Percentiles rank a stretch among this genome's conserved stretches.
phyloP scores from a whole-genome alignment of 2,797 vertebrate genomes.

The Thaleichthys pacificus region DNA sequence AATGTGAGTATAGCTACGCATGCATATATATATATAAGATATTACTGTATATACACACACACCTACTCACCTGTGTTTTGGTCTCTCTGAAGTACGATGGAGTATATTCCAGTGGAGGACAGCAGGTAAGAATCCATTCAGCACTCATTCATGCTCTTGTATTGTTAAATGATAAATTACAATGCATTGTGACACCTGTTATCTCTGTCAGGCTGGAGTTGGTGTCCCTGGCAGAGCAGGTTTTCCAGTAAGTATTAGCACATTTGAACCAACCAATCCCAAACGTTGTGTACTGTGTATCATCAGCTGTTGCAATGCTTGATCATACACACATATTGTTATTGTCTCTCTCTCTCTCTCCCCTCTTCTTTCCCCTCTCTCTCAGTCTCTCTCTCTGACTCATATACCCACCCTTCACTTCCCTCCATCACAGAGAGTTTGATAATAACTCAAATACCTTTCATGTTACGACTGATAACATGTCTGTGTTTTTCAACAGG shows the following conservation, averaged over 20 bases:
- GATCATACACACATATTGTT: background rate
- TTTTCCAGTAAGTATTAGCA: constrained; percentile 73
- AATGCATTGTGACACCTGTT: background rate
- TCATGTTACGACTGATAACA: background rate
- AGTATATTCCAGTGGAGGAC: constrained; percentile 53
- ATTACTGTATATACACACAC: constrained; percentile 43
- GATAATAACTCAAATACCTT: background rate
- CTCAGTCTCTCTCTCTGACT: background rate
- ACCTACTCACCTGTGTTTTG: constrained; percentile 47
- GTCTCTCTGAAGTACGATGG: constrained; percentile 67
- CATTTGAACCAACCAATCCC: too few species aligned
- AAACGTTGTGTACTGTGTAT: too few species aligned
- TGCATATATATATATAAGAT: background rate
- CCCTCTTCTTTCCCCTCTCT: background rate
- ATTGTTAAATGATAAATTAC: background rate
- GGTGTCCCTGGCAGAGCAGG: constrained; percentile 69
- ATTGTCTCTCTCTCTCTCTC: background rate
- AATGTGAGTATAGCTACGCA: constrained; percentile 56
- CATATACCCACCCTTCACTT: background rate
- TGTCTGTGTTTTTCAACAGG: constrained; percentile 65
- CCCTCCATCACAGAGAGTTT: background rate
- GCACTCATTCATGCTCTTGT: background rate
- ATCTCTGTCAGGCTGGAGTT: constrained; percentile 55
- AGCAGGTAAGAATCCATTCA: constrained; percentile 56
- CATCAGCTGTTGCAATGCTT: too few species aligned